Evolutionary conservation across 2,888 invertebrate genomes (phyloP), one percentile per base, ranked within the genome.

Genomic region (Acronicta leporina): DNA sequence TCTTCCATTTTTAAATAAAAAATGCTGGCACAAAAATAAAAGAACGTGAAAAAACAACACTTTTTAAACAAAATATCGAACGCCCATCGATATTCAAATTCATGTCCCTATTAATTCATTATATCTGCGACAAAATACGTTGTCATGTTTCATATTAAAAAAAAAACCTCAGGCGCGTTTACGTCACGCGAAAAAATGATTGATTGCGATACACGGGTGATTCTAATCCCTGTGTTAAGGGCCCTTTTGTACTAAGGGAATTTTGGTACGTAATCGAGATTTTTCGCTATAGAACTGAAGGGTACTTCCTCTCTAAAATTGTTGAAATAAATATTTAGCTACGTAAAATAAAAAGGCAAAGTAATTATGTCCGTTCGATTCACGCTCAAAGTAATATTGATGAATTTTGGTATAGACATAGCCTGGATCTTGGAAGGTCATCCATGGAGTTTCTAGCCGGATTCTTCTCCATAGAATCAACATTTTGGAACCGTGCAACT

Each of bases 111-210:
- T 68, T 75, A 77, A 73, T 75, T 71, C 59, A 66, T 73, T 71
- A 76, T 63, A 63, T 60, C 50, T 51, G 54, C 46, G 59, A 64
- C 67, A 74, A 77, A 82, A 72, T 61, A 74, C 75, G 50, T 35
- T 68, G 86, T 86, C 86, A 86, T 79, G 84, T 80, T 81, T 75
- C 67, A 77, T 82, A 84, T 84, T 86, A 83, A 81, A 83, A 83
- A 81, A 83, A 80, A 81, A 77, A 74, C 67, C 66, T 69, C 71
- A 59, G 63, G 62, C 66, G 49, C 42, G 61, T 73, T 73, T 75
- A 65, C 73, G 77, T 80, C 81, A 79, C 75, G 80, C 69, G 75
- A 73, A 45, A 67, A 71, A 79, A 68, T 87, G 86, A 87, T 87
- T 83, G 85, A 87, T 87, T 65, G 43, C 63, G 57, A 76, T 64